Conservation (phyloP, 1,140 invertebrate genomes). For the Formica exsecta region DNA sequence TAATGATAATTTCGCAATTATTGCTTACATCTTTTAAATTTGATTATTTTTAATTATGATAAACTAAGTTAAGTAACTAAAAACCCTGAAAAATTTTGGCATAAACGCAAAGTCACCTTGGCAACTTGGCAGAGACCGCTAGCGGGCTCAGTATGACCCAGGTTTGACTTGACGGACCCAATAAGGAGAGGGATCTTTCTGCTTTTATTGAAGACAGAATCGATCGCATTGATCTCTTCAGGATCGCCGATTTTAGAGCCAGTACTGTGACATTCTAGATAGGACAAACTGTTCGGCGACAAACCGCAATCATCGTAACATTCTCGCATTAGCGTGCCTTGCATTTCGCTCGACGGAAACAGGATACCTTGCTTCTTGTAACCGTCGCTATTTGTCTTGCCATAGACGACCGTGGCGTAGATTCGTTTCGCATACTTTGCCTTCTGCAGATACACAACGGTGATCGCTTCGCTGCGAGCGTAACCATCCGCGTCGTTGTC, state of each 20-base stretch:
- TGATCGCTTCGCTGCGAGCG: slow-evolving; percentile 92
- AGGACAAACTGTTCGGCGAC: slow-evolving; percentile 90
- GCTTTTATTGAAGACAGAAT: slow-evolving; percentile 92
- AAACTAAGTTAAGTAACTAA: not conserved
- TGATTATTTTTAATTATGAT: too few relatives aligned
- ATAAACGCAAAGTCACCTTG: slow-evolving; percentile 88
- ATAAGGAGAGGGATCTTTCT: slow-evolving; percentile 91
- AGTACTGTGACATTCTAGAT: slow-evolving; percentile 97
- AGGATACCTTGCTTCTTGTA: slow-evolving; percentile 96
- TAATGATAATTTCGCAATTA: too few relatives aligned
- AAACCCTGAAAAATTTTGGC: not conserved
- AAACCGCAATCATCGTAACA: slow-evolving; percentile 95
- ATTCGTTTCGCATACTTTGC: slow-evolving; percentile 91
- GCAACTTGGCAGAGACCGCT: slow-evolving; percentile 94
- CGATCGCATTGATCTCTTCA: slow-evolving; percentile 95
- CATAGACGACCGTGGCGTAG: slow-evolving; percentile 91
- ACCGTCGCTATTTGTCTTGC: slow-evolving; percentile 92
- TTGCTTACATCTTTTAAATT: too few relatives aligned
- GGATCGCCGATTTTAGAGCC: slow-evolving; percentile 93
- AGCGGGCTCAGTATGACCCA: slow-evolving; percentile 96
- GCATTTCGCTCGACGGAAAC: slow-evolving; percentile 94
- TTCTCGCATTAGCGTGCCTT: slow-evolving; percentile 92
- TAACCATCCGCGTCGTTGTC: slow-evolving; percentile 94
- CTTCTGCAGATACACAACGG: slow-evolving; percentile 93
- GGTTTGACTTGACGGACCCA: slow-evolving; percentile 97